Conservation (phyloP, 2,888 invertebrate genomes). For the Coenonympha arcania region DNA sequence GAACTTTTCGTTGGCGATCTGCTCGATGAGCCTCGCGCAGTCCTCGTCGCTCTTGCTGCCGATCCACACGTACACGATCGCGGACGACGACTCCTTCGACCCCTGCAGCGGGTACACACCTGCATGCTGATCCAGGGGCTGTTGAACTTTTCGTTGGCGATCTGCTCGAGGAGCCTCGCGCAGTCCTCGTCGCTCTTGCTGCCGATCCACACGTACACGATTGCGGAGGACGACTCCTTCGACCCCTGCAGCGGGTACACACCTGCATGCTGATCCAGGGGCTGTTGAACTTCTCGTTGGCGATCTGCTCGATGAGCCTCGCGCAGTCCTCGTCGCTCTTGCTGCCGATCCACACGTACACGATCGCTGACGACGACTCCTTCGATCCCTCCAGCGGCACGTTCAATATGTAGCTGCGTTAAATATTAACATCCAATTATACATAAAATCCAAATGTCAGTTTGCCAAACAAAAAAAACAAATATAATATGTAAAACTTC, state of each 20-base stretch:
- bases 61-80: conserved; percentile 97
- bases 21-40: conserved; percentile 88
- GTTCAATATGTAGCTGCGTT: conserved; percentile 87
- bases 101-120: conserved; percentile 87
- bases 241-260: conserved; percentile 32
- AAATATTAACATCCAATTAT: not conserved
- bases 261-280: conserved; percentile 86
- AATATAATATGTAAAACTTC: too few relatives aligned
- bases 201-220: conserved; percentile 97
- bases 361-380: conserved; percentile 84
- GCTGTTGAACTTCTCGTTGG: conserved; percentile 92
- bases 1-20: conserved; percentile 94
- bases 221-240: conserved; percentile 73
- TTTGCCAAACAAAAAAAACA: too few relatives aligned
- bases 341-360: conserved; percentile 96
- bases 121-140: conserved; percentile 84
- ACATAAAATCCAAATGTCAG: too few relatives aligned
- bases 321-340: conserved; percentile 89
- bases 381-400: conserved; percentile 93
- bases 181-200: conserved; percentile 88
- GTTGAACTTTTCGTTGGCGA: conserved; percentile 94
- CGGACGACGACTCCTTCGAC: conserved; percentile 81
- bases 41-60: conserved; percentile 89
- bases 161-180: conserved; percentile 88
- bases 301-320: conserved; percentile 90